Evolutionary conservation across 2,888 invertebrate species (phyloP).

Genomic region (Drosophila kuntzei): DNA sequence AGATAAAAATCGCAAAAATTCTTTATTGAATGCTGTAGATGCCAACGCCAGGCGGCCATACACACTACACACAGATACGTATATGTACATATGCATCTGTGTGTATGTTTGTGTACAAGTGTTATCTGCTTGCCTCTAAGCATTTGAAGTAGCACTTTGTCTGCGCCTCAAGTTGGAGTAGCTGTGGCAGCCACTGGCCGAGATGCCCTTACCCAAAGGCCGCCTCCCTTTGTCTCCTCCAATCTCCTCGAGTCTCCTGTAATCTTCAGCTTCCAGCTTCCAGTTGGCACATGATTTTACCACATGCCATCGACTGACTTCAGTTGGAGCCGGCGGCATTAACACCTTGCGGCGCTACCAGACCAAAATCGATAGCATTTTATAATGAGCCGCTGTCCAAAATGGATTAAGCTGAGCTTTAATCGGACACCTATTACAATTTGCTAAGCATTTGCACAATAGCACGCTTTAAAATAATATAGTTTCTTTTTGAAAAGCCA

Average conservation of each 20-base stretch:
- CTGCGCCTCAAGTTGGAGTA: slow-evolving; percentile 67
- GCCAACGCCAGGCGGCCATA: slow-evolving; percentile 60
- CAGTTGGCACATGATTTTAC: slow-evolving; percentile 34
- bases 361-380: neutral
- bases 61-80: slow-evolving; percentile 8
- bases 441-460: too few species aligned
- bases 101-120: slow-evolving; percentile 52
- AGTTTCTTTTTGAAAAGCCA: too few species aligned
- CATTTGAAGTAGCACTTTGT: slow-evolving; percentile 78
- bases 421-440: too few species aligned
- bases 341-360: slow-evolving; percentile 26
- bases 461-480: too few species aligned
- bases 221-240: slow-evolving; percentile 11
- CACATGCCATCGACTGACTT: slow-evolving; percentile 25
- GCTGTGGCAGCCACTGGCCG: slow-evolving; percentile 48
- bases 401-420: neutral
- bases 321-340: slow-evolving; percentile 10
- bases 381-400: neutral
- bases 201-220: slow-evolving; percentile 20
- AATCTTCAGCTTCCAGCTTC: slow-evolving; percentile 17
- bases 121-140: slow-evolving; percentile 67
- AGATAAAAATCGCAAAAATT: slow-evolving; percentile 81
- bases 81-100: slow-evolving; percentile 35
- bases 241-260: slow-evolving; percentile 2
- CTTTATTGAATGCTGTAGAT: slow-evolving; percentile 79